These are phyloP conservation scores for Operophtera brumata DNA, from an alignment of 2,888 invertebrate genomes.

Conservation along the genomic window DNA sequence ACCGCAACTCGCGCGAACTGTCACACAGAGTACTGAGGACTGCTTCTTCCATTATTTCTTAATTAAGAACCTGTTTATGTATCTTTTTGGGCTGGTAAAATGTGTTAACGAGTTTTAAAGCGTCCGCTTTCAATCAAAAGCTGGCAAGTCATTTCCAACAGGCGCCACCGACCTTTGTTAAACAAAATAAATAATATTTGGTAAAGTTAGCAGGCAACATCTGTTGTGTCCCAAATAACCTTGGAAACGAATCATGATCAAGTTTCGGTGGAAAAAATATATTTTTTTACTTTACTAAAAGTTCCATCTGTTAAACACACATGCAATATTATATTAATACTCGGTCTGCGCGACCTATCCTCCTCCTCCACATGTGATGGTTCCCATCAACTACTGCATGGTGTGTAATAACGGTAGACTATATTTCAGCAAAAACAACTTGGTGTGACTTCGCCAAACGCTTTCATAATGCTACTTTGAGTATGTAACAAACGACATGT, in stretches of 20 bases:
- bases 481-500: constrained; percentile 7
- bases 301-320: background rate
- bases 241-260: constrained; percentile 6
- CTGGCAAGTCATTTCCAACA: constrained; percentile 12
- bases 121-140: constrained; percentile 9
- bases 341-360: background rate
- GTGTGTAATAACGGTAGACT: background rate
- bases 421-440: background rate
- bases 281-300: constrained; percentile 1
- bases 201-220: background rate
- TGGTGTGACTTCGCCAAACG: constrained; percentile 1
- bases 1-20: constrained; percentile 46
- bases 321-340: background rate
- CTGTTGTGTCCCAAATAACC: constrained; percentile 16
- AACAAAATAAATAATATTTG: constrained; percentile 4
- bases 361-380: constrained; percentile 1
- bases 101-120: constrained; percentile 27
- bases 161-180: background rate
- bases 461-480: background rate
- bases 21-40: constrained; percentile 38
- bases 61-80: constrained; percentile 43
- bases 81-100: constrained; percentile 36
- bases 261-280: constrained; percentile 6
- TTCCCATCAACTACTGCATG: constrained; percentile 6
- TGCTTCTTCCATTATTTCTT: constrained; percentile 37